These are phyloP conservation scores for Falco peregrinus DNA, from an alignment of 2,797 vertebrate species.

Conservation along the genomic window DNA sequence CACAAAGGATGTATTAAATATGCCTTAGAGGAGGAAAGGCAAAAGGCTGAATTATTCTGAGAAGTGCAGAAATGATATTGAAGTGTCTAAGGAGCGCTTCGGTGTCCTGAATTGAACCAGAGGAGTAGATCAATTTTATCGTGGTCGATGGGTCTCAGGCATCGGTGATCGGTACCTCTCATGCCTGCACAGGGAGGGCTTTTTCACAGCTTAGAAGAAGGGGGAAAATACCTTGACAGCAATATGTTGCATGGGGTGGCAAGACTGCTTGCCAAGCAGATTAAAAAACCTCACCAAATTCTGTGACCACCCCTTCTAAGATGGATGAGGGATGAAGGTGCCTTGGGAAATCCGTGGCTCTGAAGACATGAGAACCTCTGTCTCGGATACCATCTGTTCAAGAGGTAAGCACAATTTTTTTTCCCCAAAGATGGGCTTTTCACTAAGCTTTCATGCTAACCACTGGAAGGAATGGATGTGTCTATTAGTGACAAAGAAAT, in stretches of 20 bases:
- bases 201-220: not conserved
- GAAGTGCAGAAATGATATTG: not conserved
- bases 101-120: not conserved
- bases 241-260: not conserved
- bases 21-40: not conserved
- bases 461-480: not conserved
- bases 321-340: not conserved
- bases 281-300: not conserved
- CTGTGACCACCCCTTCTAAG: not conserved
- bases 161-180: not conserved
- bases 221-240: not conserved
- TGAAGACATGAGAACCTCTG: not conserved
- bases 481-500: not conserved
- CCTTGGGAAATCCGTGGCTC: not conserved
- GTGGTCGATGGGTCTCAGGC: accelerated
- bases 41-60: slow-evolving; percentile 12
- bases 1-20: not conserved
- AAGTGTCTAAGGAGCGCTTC: not conserved
- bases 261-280: not conserved
- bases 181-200: accelerated
- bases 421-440: not conserved
- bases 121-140: not conserved
- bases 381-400: not conserved
- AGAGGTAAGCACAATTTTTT: not conserved
- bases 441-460: not conserved